phyloP scores from a whole-genome alignment of 2,888 invertebrate genomes.

The Caenorhabditis wallacei region DNA sequence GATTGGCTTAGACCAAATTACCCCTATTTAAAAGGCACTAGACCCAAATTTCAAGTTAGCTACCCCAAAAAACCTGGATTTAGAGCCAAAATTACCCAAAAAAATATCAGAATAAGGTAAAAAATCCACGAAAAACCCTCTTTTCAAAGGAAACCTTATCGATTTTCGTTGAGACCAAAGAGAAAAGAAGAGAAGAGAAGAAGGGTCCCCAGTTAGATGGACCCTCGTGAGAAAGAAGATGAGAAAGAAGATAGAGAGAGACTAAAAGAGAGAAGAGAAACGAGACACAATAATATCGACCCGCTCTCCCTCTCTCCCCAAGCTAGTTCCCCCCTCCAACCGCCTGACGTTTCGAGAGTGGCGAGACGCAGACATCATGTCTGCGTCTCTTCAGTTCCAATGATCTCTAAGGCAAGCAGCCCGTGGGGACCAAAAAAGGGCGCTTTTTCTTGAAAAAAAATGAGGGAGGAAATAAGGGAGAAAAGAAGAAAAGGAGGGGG shows the following conservation, averaged over 20 bases:
- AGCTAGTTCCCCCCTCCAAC: neutral
- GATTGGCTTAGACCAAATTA: no score
- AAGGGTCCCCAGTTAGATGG: neutral
- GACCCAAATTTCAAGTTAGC: no score
- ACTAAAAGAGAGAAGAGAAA: neutral
- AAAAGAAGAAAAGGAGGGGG: neutral
- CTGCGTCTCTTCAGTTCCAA: neutral
- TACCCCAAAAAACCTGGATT: no score
- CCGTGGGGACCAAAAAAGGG: neutral
- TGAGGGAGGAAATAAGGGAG: constrained; percentile 18
- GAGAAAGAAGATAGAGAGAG: neutral
- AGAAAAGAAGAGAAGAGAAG: neutral
- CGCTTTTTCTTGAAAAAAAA: neutral
- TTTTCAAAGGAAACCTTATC: neutral
- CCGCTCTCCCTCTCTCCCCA: no score
- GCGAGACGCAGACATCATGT: constrained; percentile 10
- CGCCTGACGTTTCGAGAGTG: constrained; percentile 18
- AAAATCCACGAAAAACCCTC: no score
- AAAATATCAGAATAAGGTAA: no score
- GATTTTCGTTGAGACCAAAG: neutral
- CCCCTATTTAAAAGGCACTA: no score
- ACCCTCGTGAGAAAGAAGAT: neutral
- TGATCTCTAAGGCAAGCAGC: no score
- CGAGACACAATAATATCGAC: constrained; percentile 4
- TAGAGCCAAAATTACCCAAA: no score